Conservation (phyloP, 1,140 invertebrate genomes). For the Lepidurus arcticus region DNA sequence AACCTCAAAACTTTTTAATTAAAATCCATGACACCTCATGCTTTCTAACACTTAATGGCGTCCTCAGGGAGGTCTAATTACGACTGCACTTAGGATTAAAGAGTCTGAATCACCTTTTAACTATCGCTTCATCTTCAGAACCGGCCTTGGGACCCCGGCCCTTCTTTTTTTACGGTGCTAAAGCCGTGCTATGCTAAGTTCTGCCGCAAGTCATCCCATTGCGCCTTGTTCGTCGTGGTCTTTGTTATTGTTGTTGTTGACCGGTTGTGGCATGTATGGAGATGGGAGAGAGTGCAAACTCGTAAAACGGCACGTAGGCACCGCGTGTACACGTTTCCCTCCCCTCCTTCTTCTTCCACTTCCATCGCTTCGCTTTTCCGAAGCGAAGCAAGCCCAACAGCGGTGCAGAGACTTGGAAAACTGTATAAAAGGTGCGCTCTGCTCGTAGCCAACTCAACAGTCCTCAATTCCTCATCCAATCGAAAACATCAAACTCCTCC, state of each 20-base stretch:
- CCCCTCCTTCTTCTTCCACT: neutral
- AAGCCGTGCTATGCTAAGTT: neutral
- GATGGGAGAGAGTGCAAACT: constrained; percentile 8
- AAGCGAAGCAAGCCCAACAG: no score
- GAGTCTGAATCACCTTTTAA: no score
- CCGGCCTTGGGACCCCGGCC: no score
- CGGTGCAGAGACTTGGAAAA: neutral
- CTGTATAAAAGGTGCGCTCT: neutral
- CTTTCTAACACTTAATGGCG: no score
- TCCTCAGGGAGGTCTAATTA: no score
- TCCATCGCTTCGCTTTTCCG: neutral
- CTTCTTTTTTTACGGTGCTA: no score
- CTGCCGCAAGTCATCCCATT: neutral
- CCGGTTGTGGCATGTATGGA: neutral
- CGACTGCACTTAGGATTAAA: no score
- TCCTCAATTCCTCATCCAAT: neutral
- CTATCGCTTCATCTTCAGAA: no score
- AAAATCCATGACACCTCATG: no score
- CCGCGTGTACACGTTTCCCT: neutral
- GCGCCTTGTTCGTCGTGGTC: neutral
- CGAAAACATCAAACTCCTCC: neutral
- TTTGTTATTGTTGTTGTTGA: neutral
- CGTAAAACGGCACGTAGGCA: neutral
- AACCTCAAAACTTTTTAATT: no score
- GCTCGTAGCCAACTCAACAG: neutral